phyloP scores from a whole-genome alignment of 2,113 vertebrate species.

The Orthonyx spaldingii region DNA sequence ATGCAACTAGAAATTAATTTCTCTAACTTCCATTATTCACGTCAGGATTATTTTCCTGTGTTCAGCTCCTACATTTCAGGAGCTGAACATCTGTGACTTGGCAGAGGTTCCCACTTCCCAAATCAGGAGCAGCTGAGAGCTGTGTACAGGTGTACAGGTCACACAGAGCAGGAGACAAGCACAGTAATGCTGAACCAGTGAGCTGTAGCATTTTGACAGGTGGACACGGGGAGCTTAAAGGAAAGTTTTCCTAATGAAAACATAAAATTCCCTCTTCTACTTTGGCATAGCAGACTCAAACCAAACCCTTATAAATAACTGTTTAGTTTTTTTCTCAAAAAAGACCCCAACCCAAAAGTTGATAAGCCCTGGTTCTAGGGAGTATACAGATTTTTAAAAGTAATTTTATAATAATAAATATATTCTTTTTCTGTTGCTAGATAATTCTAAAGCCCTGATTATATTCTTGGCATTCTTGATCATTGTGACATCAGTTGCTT shows the following conservation, averaged over 20 bases:
- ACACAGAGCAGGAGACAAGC: neutral
- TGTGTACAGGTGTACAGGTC: neutral
- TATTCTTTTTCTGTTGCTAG: slow-evolving; percentile 63
- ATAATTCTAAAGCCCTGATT: slow-evolving; percentile 85
- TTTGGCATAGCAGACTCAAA: neutral
- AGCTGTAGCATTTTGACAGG: neutral
- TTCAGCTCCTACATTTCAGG: neutral
- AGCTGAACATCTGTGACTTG: neutral
- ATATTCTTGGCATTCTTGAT: slow-evolving; percentile 85
- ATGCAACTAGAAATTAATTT: neutral
- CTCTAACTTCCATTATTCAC: neutral
- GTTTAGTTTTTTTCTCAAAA: neutral
- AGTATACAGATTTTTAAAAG: neutral
- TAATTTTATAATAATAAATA: neutral
- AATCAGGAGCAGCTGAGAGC: neutral
- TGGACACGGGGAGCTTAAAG: neutral
- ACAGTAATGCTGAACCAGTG: neutral
- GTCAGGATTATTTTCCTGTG: neutral
- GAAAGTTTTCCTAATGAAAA: neutral
- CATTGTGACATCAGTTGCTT: slow-evolving; percentile 79
- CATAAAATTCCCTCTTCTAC: neutral
- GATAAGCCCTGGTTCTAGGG: neutral
- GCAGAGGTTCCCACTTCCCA: neutral
- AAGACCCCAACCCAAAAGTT: neutral
- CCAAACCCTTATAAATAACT: neutral